Evolutionary conservation across 2,888 invertebrate genomes (phyloP).

Genomic region (Peribatodes rhomboidaria): DNA sequence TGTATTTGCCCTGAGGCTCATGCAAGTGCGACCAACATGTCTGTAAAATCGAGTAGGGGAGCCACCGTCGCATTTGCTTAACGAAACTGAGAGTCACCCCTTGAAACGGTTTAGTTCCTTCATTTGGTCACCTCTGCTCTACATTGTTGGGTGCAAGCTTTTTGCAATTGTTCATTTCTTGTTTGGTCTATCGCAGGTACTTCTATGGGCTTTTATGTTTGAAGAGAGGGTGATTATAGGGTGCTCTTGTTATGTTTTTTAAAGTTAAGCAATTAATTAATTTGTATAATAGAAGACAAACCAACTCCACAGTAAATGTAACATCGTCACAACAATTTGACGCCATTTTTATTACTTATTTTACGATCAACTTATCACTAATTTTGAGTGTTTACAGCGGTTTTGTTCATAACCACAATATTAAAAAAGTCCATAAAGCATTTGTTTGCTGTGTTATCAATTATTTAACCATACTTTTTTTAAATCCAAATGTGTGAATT

Average conservation of each 20-base stretch:
- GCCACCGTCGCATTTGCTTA: neutral
- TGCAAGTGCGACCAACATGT: constrained; percentile 55
- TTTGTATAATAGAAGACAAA: no score
- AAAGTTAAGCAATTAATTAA: neutral
- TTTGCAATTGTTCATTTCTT: constrained; percentile 1
- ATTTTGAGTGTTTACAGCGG: no score
- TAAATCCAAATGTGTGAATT: no score
- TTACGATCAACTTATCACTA: no score
- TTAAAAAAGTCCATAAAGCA: no score
- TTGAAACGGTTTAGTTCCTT: neutral
- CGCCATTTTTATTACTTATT: no score
- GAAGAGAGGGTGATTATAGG: neutral
- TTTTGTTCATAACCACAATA: no score
- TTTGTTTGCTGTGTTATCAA: no score
- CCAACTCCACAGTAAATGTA: no score
- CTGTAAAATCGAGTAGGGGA: neutral
- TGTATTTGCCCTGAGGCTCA: constrained; percentile 77
- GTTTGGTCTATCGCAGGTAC: constrained; percentile 17
- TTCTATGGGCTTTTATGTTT: constrained; percentile 13
- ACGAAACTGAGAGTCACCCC: neutral
- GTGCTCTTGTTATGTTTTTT: neutral
- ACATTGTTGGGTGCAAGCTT: neutral
- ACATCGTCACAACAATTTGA: no score
- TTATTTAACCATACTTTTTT: no score
- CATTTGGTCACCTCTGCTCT: neutral